Evolutionary conservation across 2,888 invertebrate species (phyloP).

Genomic region (Schizaphis graminum): DNA sequence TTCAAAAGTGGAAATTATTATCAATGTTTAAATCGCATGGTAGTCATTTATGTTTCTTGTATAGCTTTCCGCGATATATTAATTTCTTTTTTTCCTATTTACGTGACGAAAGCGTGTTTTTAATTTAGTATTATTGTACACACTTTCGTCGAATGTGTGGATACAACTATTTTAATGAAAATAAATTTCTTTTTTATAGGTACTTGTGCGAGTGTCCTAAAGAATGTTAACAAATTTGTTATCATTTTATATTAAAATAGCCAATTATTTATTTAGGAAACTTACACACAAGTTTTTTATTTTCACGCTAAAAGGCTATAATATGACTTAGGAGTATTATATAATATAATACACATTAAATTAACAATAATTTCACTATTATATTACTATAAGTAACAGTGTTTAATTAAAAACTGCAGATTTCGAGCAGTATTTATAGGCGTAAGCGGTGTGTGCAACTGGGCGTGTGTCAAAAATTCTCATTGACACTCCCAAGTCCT

Average conservation of each 20-base stretch:
- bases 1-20: constrained; percentile 43
- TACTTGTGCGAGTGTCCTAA: not conserved
- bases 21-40: not conserved
- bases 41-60: not conserved
- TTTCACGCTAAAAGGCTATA: not conserved
- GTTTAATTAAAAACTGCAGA: not conserved
- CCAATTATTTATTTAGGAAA: not conserved
- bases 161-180: not conserved
- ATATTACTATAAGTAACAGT: not conserved
- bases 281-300: not conserved
- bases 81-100: not conserved
- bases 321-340: not conserved
- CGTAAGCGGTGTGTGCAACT: not conserved
- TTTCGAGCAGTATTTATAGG: not conserved
- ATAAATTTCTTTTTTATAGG: not conserved
- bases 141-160: not conserved
- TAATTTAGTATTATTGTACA: not conserved
- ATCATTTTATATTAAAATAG: not conserved
- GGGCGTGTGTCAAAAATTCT: constrained; percentile 13
- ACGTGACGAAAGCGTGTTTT: not conserved
- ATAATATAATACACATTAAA: not conserved
- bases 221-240: not conserved
- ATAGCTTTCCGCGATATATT: not conserved
- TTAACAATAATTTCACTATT: not conserved
- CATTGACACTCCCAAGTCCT: constrained; percentile 8